Evolutionary conservation across 2,888 invertebrate species (phyloP).

Genomic region (Oegoconia quadripuncta): DNA sequence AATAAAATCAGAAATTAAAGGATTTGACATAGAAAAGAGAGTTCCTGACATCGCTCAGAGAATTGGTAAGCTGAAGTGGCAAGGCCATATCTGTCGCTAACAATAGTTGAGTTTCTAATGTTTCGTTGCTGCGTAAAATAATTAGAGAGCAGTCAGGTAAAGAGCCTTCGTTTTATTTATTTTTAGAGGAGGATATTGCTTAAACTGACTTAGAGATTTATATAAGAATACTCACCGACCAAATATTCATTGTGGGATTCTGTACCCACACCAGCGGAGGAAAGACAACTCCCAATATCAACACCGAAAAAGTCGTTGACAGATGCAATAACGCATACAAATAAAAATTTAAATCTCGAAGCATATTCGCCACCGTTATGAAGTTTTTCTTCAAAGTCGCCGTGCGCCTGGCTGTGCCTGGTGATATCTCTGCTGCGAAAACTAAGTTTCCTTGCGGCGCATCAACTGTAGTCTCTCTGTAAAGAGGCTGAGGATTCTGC

Average conservation of each 20-base stretch:
- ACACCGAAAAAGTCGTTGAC: conserved; percentile 73
- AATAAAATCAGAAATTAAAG: no score
- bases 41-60: no score
- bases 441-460: conserved; percentile 51
- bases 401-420: conserved; percentile 63
- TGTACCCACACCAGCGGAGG: conserved; percentile 74
- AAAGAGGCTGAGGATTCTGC: conserved; percentile 71
- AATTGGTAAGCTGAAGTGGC: no score
- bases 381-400: conserved; percentile 66
- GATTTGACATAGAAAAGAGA: no score
- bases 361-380: conserved; percentile 61
- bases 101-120: no score
- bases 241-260: conserved; percentile 59
- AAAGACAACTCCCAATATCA: conserved; percentile 73
- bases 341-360: conserved; percentile 73
- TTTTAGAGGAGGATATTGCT: no score
- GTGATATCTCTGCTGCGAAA: conserved; percentile 56
- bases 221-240: conserved; percentile 53
- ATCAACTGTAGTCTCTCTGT: conserved; percentile 76
- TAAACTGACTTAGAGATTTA: no score
- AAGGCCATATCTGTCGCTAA: no score
- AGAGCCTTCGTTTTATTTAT: no score
- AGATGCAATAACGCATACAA: conserved; percentile 74
- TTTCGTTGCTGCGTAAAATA: no score
- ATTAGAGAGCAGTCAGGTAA: no score